These are phyloP conservation scores for Drosophila imparisetae DNA, from an alignment of 2,888 invertebrate species.

Conservation along the genomic window DNA sequence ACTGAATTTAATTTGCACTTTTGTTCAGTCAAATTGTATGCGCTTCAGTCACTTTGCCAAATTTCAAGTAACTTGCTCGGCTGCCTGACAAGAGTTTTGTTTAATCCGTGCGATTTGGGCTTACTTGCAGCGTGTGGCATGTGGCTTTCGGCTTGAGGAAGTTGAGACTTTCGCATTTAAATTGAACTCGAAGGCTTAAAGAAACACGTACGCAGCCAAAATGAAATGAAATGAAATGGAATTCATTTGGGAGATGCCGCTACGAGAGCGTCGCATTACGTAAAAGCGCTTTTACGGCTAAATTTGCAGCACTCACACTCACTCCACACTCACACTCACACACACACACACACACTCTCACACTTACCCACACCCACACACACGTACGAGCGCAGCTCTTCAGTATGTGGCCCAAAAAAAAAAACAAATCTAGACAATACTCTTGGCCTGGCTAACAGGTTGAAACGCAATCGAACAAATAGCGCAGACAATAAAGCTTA, in stretches of 20 bases:
- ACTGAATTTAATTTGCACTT: conserved; percentile 3
- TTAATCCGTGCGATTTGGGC: conserved; percentile 49
- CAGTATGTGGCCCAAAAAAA: conserved; percentile 24
- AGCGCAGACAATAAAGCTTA: conserved; percentile 71
- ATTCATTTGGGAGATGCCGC: conserved; percentile 68
- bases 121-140: conserved; percentile 38
- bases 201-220: conserved; percentile 51
- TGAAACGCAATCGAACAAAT: conserved; percentile 62
- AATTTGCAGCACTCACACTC: conserved; percentile 43
- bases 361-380: not conserved
- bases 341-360: conserved; percentile 1
- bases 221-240: conserved; percentile 56
- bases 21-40: not conserved
- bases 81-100: conserved; percentile 10
- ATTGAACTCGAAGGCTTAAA: conserved; percentile 65
- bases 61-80: conserved; percentile 19
- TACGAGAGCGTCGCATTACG: conserved; percentile 66
- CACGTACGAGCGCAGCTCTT: conserved; percentile 29
- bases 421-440: conserved; percentile 40
- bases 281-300: conserved; percentile 75
- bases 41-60: not conserved
- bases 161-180: conserved; percentile 55
- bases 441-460: conserved; percentile 62
- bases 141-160: conserved; percentile 49
- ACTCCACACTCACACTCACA: conserved; percentile 3